Evolutionary conservation across 2,113 vertebrate species (phyloP).

Genomic region (Gallinago paraguaiae): DNA sequence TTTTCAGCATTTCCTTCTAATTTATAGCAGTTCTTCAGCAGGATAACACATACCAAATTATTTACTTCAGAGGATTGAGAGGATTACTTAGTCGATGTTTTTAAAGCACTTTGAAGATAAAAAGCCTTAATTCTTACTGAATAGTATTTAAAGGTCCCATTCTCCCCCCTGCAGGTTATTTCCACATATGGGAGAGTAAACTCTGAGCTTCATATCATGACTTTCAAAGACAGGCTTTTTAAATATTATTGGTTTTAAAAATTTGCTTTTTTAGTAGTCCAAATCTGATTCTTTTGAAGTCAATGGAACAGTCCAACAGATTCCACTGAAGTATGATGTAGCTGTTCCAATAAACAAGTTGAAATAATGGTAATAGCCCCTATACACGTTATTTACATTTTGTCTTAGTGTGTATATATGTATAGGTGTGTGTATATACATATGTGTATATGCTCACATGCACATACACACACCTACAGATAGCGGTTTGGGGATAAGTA

Average conservation of each 20-base stretch:
- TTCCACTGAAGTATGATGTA: background rate
- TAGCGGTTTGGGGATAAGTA: background rate
- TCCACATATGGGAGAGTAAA: background rate
- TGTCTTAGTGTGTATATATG: background rate
- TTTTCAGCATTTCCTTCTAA: constrained; percentile 37
- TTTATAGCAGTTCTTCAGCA: background rate
- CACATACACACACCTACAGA: too few species aligned
- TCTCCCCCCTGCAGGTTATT: constrained; percentile 61
- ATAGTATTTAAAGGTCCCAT: constrained; percentile 56
- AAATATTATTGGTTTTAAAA: constrained; percentile 11
- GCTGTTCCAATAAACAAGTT: background rate
- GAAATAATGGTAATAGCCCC: background rate
- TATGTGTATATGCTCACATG: too few species aligned
- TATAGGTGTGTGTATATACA: background rate
- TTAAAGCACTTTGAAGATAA: constrained; percentile 66
- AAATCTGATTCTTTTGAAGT: constrained; percentile 33
- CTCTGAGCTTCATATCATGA: background rate
- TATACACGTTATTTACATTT: background rate
- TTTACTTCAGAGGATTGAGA: constrained; percentile 50
- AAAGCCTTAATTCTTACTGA: constrained; percentile 57
- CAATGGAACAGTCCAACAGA: constrained; percentile 5
- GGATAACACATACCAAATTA: constrained; percentile 59
- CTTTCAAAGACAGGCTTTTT: constrained; percentile 32
- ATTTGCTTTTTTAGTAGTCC: background rate
- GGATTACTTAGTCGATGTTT: constrained; percentile 64